phyloP scores from a whole-genome alignment of 2,888 invertebrate genomes.

The Carabus problematicus region DNA sequence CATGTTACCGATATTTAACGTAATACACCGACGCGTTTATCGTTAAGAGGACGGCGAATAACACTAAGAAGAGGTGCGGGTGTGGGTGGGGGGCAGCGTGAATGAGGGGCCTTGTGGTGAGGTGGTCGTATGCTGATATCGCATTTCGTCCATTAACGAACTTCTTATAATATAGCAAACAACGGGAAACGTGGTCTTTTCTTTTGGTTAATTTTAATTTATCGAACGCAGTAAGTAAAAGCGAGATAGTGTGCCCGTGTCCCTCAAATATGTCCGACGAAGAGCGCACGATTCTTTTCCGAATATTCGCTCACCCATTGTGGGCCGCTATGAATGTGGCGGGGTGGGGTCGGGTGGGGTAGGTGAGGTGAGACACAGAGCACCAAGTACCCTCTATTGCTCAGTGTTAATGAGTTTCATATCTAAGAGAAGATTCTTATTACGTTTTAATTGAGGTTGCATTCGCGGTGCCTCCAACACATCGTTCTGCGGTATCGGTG shows the following conservation, averaged over 20 bases:
- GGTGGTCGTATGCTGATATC: constrained; percentile 26
- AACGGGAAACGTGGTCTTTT: constrained; percentile 39
- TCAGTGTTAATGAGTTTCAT: constrained; percentile 60
- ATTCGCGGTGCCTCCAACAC: constrained; percentile 54
- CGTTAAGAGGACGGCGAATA: background rate
- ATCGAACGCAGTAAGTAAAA: constrained; percentile 28
- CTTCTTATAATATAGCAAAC: constrained; percentile 39
- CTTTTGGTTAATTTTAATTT: constrained; percentile 42
- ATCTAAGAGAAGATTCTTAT: constrained; percentile 60
- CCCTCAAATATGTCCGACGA: too few relatives aligned
- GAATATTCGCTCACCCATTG: constrained; percentile 18
- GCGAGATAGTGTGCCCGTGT: too few relatives aligned
- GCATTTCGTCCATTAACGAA: constrained; percentile 42
- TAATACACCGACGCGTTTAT: background rate
- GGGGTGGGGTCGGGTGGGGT: constrained; percentile 38
- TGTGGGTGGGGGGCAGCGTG: background rate
- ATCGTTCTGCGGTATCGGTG: constrained; percentile 55
- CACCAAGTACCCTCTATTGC: constrained; percentile 56
- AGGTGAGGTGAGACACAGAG: constrained; percentile 40
- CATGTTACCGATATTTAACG: background rate
- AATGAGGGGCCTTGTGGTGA: too few relatives aligned
- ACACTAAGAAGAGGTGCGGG: background rate
- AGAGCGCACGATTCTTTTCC: too few relatives aligned
- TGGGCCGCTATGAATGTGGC: constrained; percentile 23
- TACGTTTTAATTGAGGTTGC: constrained; percentile 61